Evolutionary conservation across 2,797 vertebrate genomes (phyloP).

Genomic region (Buceros bicornis): DNA sequence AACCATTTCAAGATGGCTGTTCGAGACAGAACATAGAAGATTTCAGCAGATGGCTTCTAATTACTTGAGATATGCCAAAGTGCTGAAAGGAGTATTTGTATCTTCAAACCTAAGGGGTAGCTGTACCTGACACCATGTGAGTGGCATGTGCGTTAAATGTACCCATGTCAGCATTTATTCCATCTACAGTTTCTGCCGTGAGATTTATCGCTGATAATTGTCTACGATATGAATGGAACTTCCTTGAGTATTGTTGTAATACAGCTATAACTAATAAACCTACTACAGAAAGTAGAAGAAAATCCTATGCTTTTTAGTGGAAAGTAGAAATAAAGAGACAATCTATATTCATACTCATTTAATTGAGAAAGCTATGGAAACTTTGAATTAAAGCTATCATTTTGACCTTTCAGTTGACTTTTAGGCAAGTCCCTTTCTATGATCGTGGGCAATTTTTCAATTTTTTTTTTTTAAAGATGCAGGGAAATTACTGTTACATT

Average conservation of each 20-base stretch:
- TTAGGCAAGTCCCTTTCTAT: conserved; percentile 23
- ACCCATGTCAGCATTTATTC: conserved; percentile 68
- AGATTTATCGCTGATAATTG: conserved; percentile 69
- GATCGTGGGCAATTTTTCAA: neutral
- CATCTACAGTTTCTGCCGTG: conserved; percentile 58
- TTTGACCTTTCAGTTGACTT: conserved; percentile 57
- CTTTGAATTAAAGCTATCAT: conserved; percentile 67
- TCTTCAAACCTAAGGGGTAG: conserved; percentile 61
- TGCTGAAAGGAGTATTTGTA: conserved; percentile 70
- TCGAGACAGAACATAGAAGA: conserved; percentile 28
- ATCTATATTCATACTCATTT: conserved; percentile 33
- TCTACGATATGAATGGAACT: conserved; percentile 56
- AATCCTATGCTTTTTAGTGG: conserved; percentile 6
- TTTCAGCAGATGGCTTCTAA: conserved; percentile 75
- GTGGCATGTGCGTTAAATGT: conserved; percentile 60
- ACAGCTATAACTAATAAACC: conserved; percentile 61
- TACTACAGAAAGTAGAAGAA: conserved; percentile 38
- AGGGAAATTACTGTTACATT: conserved; percentile 58
- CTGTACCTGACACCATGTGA: conserved; percentile 65
- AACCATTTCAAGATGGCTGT: conserved; percentile 67
- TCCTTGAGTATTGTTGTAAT: conserved; percentile 56
- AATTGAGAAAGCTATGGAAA: conserved; percentile 54
- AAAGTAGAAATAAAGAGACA: conserved; percentile 44
- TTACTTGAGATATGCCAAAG: conserved; percentile 71
- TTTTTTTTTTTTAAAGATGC: conserved; percentile 40